Conservation (phyloP, 2,113 vertebrate species). For the Sprattus sprattus region DNA sequence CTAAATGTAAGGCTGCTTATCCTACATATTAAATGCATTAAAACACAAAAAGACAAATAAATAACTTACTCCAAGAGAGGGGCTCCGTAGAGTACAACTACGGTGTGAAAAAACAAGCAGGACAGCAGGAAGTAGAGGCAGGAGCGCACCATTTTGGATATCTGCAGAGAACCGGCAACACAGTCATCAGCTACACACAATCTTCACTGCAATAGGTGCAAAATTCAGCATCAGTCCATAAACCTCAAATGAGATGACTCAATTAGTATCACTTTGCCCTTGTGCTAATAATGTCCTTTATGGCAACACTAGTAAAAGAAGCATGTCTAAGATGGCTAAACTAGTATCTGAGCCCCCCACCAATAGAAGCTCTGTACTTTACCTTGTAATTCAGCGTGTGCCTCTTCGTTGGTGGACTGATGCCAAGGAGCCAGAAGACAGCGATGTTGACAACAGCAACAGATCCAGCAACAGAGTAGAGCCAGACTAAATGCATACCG, state of each 20-base stretch:
- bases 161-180: slow-evolving; percentile 64
- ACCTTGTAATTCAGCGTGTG: slow-evolving; percentile 85
- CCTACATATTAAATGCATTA: not conserved
- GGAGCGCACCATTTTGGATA: slow-evolving; percentile 82
- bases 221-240: not conserved
- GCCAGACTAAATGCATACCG: slow-evolving; percentile 84
- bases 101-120: slow-evolving; percentile 86
- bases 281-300: not conserved
- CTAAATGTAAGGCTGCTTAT: not conserved
- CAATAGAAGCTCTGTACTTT: not conserved
- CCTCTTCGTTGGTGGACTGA: slow-evolving; percentile 79
- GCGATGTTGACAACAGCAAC: slow-evolving; percentile 74
- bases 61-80: slow-evolving; percentile 91
- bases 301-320: not conserved
- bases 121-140: slow-evolving; percentile 89
- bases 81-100: slow-evolving; percentile 93
- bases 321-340: not conserved
- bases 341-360: too few relatives aligned
- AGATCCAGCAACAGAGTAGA: slow-evolving; percentile 76
- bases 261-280: not conserved
- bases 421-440: slow-evolving; percentile 79
- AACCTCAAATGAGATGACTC: too few relatives aligned
- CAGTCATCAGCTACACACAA: not conserved
- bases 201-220: not conserved
- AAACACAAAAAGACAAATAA: not conserved